Evolutionary conservation across 1,140 invertebrate genomes (phyloP).

Genomic region (Orussus abietinus): DNA sequence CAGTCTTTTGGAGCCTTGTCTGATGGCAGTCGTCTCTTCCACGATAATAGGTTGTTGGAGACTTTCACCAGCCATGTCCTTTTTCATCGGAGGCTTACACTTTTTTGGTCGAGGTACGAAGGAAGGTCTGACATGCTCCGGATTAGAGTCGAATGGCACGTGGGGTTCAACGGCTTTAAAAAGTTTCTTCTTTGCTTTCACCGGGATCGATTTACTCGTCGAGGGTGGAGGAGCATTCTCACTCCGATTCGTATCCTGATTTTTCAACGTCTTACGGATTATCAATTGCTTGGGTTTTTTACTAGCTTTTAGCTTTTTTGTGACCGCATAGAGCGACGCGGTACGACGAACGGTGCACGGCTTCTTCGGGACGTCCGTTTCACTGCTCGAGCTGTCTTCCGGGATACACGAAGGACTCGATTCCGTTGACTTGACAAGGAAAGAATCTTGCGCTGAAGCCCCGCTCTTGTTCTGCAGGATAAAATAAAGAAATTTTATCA

Average conservation of each 20-base stretch:
- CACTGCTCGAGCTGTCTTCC: conserved; percentile 22
- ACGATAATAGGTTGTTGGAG: conserved; percentile 9
- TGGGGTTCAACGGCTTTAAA: conserved; percentile 17
- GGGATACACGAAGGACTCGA: conserved; percentile 18
- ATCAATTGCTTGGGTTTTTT: conserved; percentile 31
- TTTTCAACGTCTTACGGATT: conserved; percentile 31
- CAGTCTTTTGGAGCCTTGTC: conserved; percentile 38
- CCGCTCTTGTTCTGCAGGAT: conserved; percentile 27
- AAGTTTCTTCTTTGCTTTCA: conserved; percentile 19
- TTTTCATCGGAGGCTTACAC: conserved; percentile 7
- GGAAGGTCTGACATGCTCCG: conserved; percentile 8
- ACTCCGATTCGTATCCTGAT: conserved; percentile 21
- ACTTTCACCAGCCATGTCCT: conserved; percentile 12
- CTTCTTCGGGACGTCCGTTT: conserved; percentile 25
- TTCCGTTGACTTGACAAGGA: conserved; percentile 22
- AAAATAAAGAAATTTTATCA: conserved; percentile 13
- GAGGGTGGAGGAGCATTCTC: conserved; percentile 25
- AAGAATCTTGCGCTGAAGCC: conserved; percentile 15
- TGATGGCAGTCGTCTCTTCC: conserved; percentile 35
- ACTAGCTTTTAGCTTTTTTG: conserved; percentile 29
- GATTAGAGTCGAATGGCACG: neutral
- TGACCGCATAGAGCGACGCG: conserved; percentile 29
- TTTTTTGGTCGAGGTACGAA: neutral
- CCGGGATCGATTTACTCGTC: conserved; percentile 22
- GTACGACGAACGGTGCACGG: conserved; percentile 26